These are phyloP conservation scores for Acleris laterana DNA, from an alignment of 2,888 invertebrate genomes.

Conservation along the genomic window DNA sequence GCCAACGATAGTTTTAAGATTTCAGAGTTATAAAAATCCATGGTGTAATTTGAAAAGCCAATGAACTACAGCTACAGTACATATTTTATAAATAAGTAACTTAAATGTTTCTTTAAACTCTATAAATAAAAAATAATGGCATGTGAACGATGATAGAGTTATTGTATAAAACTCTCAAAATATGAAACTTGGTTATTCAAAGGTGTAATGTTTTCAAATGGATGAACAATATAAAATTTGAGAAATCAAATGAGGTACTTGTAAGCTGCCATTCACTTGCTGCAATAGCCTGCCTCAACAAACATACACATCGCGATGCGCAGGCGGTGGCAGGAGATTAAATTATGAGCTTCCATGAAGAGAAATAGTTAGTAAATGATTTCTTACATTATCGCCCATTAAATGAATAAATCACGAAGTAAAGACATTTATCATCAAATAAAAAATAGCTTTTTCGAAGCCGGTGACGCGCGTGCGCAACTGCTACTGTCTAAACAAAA, in stretches of 20 bases:
- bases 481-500: slow-evolving; percentile 52
- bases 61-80: slow-evolving; percentile 8
- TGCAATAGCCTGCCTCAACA: not conserved
- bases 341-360: slow-evolving; percentile 9
- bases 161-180: not conserved
- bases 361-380: slow-evolving; percentile 12
- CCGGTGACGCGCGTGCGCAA: slow-evolving; percentile 58
- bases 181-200: not conserved
- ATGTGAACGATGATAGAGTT: not conserved
- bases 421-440: slow-evolving; percentile 40
- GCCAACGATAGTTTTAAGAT: slow-evolving; percentile 12
- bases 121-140: not conserved
- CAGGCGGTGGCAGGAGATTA: not conserved
- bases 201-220: no score
- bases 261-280: not conserved
- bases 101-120: slow-evolving; percentile 5
- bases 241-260: not conserved
- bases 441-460: slow-evolving; percentile 54
- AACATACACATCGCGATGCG: not conserved
- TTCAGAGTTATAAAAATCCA: not conserved
- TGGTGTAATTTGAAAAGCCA: slow-evolving; percentile 18
- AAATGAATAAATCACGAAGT: slow-evolving; percentile 25
- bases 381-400: slow-evolving; percentile 10
- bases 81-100: slow-evolving; percentile 5
- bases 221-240: not conserved